Percentiles rank a stretch among this genome's conserved stretches.
Evolutionary conservation across 2,888 invertebrate species (phyloP).

Genomic region (Rhingia campestris): DNA sequence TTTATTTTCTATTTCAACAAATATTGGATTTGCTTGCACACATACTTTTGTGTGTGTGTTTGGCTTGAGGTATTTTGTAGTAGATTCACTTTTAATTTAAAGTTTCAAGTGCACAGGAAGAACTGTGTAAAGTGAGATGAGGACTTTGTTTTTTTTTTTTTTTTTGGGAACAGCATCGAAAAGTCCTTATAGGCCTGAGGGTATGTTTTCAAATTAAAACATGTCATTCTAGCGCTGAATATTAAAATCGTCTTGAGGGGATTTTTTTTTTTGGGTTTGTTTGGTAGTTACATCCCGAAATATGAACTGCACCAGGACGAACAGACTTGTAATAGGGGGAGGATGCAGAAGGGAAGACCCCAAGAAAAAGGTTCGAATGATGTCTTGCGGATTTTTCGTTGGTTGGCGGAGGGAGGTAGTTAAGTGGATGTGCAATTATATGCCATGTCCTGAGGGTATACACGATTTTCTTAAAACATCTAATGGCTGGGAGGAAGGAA

Average conservation of each 20-base stretch:
- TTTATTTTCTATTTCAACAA: constrained; percentile 18
- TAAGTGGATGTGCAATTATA: constrained; percentile 68
- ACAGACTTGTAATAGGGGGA: background rate
- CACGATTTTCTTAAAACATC: constrained; percentile 46
- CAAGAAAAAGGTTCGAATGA: background rate
- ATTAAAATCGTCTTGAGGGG: constrained; percentile 33
- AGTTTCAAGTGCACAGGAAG: constrained; percentile 52
- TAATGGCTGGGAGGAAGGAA: constrained; percentile 1
- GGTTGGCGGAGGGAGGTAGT: background rate
- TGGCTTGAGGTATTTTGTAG: constrained; percentile 1
- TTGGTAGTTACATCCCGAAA: background rate
- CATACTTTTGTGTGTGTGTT: constrained; percentile 16
- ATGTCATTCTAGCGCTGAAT: constrained; percentile 62
- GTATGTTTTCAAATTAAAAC: constrained; percentile 60
- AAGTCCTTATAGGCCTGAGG: constrained; percentile 33
- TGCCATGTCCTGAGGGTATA: constrained; percentile 43
- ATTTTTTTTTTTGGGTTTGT: background rate
- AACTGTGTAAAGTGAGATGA: constrained; percentile 42
- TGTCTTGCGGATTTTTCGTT: background rate
- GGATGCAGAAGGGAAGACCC: background rate
- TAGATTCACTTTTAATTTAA: constrained; percentile 62
- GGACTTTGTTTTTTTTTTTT: background rate
- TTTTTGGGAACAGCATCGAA: background rate
- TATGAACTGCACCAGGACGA: background rate
- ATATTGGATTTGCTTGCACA: constrained; percentile 28